Conservation (phyloP, 2,113 vertebrate genomes). For the Erythrocebus patas region DNA sequence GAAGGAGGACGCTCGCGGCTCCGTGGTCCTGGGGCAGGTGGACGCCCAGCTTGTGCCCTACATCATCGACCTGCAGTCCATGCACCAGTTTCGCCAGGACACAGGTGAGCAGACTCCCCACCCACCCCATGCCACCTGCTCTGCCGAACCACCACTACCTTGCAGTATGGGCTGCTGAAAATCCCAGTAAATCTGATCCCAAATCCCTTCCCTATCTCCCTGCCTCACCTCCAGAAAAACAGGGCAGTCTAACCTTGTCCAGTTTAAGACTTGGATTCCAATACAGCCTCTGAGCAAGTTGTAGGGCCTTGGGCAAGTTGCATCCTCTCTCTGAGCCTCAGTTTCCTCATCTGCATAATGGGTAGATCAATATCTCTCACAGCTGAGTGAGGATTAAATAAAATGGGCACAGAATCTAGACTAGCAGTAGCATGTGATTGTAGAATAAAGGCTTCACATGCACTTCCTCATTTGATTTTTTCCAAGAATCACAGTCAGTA, state of each 20-base stretch:
- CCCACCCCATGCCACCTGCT: rapidly evolving
- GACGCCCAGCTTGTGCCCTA: slow-evolving; percentile 94
- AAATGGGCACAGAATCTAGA: neutral
- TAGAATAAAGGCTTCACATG: too few species aligned
- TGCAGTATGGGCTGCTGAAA: rapidly evolving
- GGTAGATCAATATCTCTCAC: neutral
- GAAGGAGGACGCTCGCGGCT: slow-evolving; percentile 91
- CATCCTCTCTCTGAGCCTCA: neutral
- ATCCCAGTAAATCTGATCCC: neutral
- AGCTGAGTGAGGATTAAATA: neutral
- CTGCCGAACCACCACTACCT: neutral
- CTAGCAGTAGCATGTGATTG: neutral
- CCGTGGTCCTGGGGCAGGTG: slow-evolving; percentile 94
- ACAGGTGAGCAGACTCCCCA: slow-evolving; percentile 86
- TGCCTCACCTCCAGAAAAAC: neutral
- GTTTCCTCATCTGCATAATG: neutral
- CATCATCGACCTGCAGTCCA: slow-evolving; percentile 96
- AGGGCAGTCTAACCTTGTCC: neutral
- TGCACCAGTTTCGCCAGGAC: slow-evolving; percentile 98
- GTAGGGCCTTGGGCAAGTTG: neutral
- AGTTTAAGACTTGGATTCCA: neutral
- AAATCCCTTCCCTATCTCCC: too few species aligned
- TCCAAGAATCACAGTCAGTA: too few species aligned
- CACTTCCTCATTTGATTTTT: neutral
- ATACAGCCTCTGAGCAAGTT: neutral